These are phyloP conservation scores for Agriopis marginaria DNA, from an alignment of 2,888 invertebrate genomes.

Conservation along the genomic window DNA sequence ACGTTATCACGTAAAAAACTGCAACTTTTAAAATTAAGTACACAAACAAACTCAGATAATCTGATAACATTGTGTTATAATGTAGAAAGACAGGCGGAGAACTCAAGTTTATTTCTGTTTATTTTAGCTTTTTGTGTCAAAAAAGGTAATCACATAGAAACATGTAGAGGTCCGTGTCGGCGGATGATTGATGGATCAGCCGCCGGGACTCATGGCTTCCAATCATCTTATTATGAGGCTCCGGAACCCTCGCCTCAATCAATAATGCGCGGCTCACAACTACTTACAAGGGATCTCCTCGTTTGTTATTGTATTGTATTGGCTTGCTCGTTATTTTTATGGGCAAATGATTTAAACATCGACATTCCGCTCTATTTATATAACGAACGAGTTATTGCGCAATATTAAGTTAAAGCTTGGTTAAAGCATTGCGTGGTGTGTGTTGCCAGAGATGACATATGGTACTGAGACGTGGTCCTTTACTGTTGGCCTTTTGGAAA, in stretches of 20 bases:
- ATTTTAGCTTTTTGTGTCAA: not conserved
- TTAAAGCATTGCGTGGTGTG: too few relatives aligned
- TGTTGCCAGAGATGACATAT: too few relatives aligned
- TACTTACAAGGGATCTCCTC: slow-evolving; percentile 4
- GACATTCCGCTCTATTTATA: not conserved
- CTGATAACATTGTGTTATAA: not conserved
- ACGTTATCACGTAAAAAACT: too few relatives aligned
- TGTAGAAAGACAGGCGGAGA: not conserved
- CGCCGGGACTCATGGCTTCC: slow-evolving; percentile 17
- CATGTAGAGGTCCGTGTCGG: slow-evolving; percentile 3
- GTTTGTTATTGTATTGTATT: slow-evolving; percentile 8
- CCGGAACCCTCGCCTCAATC: too few relatives aligned
- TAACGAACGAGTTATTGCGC: too few relatives aligned
- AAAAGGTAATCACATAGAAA: slow-evolving; percentile 5
- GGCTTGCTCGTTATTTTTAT: slow-evolving; percentile 10
- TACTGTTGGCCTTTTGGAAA: too few relatives aligned
- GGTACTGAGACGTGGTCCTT: too few relatives aligned
- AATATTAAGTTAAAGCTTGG: too few relatives aligned
- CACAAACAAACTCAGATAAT: not conserved
- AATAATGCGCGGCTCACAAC: not conserved
- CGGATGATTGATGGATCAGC: slow-evolving; percentile 37
- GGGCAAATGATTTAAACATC: slow-evolving; percentile 9
- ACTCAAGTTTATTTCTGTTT: not conserved
- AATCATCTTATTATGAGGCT: slow-evolving; percentile 25
- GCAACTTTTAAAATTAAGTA: not conserved